These are phyloP conservation scores for Dolichotis patagonum DNA, from an alignment of 2,113 vertebrate genomes.

Conservation along the genomic window DNA sequence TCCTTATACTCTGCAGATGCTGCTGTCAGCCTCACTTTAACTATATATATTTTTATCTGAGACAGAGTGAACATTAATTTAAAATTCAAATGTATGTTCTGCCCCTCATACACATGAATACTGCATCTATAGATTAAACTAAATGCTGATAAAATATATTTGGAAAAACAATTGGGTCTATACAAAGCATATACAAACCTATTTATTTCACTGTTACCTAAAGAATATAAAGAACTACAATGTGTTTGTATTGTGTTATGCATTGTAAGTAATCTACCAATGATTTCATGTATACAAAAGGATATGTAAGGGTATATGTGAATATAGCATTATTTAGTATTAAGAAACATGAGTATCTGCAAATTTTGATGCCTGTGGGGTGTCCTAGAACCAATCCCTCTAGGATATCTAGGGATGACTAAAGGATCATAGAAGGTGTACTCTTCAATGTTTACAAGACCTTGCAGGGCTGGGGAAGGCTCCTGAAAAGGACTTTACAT, in stretches of 20 bases:
- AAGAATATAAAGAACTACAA: neutral
- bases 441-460: neutral
- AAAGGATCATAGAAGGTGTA: neutral
- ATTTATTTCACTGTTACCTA: neutral
- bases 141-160: neutral
- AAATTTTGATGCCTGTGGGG: neutral
- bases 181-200: neutral
- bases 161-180: neutral
- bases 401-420: neutral
- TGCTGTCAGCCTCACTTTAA: neutral
- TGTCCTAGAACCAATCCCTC: neutral
- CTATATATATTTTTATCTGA: neutral
- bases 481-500: neutral
- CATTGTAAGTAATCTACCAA: neutral
- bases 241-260: neutral
- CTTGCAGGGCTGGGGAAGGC: neutral
- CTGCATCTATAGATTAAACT: neutral
- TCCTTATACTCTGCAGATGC: neutral
- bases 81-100: neutral
- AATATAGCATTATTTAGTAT: neutral
- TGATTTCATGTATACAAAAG: neutral
- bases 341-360: neutral
- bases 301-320: neutral
- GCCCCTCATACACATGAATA: neutral
- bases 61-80: neutral